Conservation (phyloP, 2,888 invertebrate genomes). For the Thereva nobilitata region DNA sequence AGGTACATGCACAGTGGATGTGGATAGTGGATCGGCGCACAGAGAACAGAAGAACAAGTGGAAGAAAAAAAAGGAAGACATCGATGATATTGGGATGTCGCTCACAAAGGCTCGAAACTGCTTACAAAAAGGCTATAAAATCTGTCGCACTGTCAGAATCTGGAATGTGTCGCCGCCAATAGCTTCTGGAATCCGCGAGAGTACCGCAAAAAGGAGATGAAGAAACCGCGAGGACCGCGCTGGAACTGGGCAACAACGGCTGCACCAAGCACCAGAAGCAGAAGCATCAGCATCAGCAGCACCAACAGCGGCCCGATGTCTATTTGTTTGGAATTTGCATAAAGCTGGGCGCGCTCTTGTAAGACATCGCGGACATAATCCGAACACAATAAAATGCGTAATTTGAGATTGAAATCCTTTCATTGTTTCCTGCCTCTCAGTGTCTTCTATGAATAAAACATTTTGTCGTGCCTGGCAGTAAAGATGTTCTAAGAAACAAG, state of each 20-base stretch:
- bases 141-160: no score
- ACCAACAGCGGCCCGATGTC: conserved; percentile 24
- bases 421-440: conserved; percentile 25
- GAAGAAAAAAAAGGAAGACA: no score
- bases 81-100: no score
- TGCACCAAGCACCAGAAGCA: not conserved
- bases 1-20: no score
- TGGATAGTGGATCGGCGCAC: no score
- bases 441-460: conserved; percentile 40
- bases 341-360: conserved; percentile 45
- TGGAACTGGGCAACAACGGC: conserved; percentile 8
- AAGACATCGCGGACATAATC: conserved; percentile 45
- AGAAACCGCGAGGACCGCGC: conserved; percentile 37
- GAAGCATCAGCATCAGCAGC: no score
- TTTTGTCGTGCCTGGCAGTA: conserved; percentile 38
- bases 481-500: conserved; percentile 37
- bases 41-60: no score
- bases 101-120: no score
- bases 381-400: conserved; percentile 46
- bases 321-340: conserved; percentile 46
- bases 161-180: no score
- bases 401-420: conserved; percentile 43
- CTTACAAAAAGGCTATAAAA: no score
- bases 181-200: no score
- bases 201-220: conserved; percentile 30